Evolutionary conservation across 2,797 vertebrate genomes (phyloP).

Genomic region (Tympanoctomys barrerae): DNA sequence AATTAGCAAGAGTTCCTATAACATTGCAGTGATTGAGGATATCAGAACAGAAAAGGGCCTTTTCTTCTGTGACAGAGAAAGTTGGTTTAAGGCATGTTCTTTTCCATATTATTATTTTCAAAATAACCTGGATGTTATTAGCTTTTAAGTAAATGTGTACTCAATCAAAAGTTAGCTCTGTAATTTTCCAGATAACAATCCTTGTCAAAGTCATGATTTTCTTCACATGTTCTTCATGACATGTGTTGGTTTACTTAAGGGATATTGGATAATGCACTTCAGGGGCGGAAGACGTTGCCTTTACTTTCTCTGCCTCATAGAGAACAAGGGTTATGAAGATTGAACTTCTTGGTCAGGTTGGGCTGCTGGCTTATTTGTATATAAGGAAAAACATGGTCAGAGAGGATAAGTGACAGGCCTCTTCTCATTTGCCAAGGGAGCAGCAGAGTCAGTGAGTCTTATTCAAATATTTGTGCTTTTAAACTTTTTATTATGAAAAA

Average conservation of each 20-base stretch:
- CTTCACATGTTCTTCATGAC: not conserved
- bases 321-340: not conserved
- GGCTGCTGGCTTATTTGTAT: not conserved
- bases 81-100: conserved; percentile 50
- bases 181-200: conserved; percentile 49
- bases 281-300: conserved; percentile 31
- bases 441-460: not conserved
- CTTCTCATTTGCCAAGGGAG: not conserved
- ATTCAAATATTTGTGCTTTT: conserved; percentile 31
- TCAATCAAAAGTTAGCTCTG: conserved; percentile 51
- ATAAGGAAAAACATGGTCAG: conserved; percentile 14
- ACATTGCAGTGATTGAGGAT: conserved; percentile 31
- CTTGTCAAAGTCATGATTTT: conserved; percentile 58
- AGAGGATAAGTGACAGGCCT: not conserved
- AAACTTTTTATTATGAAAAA: not conserved
- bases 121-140: conserved; percentile 55
- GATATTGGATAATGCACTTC: not conserved
- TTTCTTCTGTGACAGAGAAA: conserved; percentile 34
- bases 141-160: not conserved
- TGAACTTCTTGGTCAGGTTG: not conserved
- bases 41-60: conserved; percentile 58
- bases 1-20: conserved; percentile 62
- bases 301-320: conserved; percentile 16
- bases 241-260: conserved; percentile 39
- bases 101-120: conserved; percentile 54